Evolutionary conservation across 2,113 vertebrate species (phyloP).

Genomic region (Mola mola): DNA sequence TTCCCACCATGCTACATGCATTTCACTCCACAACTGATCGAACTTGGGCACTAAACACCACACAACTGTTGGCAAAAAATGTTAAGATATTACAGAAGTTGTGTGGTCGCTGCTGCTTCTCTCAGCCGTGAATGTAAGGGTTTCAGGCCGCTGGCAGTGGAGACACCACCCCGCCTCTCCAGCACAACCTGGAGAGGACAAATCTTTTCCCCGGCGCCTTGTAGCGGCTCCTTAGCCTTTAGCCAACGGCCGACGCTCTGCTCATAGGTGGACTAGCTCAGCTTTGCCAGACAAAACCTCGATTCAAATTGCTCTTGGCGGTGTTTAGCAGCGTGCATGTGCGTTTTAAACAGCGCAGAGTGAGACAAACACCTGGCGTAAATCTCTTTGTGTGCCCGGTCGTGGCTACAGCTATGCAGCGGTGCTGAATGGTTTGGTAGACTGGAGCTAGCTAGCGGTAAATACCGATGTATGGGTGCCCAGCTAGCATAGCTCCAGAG

Average conservation of each 20-base stretch:
- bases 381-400: constrained; percentile 61
- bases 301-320: constrained; percentile 14
- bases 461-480: constrained; percentile 82
- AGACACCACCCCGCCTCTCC: constrained; percentile 70
- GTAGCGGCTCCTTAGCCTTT: constrained; percentile 76
- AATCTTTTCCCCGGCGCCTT: constrained; percentile 75
- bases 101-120: constrained; percentile 5
- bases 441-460: constrained; percentile 70
- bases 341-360: constrained; percentile 29
- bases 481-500: constrained; percentile 78
- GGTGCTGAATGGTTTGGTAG: constrained; percentile 46
- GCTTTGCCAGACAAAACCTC: constrained; percentile 52
- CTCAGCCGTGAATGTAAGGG: constrained; percentile 20
- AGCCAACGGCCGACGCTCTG: constrained; percentile 72
- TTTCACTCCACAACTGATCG: constrained; percentile 2
- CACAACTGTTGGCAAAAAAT: constrained; percentile 32
- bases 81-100: not conserved
- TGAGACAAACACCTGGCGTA: constrained; percentile 23
- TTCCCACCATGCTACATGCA: constrained; percentile 28
- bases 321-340: constrained; percentile 14
- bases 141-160: constrained; percentile 57
- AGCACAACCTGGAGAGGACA: constrained; percentile 67
- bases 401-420: constrained; percentile 54
- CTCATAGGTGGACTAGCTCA: constrained; percentile 66
- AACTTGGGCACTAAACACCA: constrained; percentile 22